Percentiles rank a stretch among this genome's conserved stretches.
Conservation (phyloP, 2,888 invertebrate species). For the Blomia tropicalis region DNA sequence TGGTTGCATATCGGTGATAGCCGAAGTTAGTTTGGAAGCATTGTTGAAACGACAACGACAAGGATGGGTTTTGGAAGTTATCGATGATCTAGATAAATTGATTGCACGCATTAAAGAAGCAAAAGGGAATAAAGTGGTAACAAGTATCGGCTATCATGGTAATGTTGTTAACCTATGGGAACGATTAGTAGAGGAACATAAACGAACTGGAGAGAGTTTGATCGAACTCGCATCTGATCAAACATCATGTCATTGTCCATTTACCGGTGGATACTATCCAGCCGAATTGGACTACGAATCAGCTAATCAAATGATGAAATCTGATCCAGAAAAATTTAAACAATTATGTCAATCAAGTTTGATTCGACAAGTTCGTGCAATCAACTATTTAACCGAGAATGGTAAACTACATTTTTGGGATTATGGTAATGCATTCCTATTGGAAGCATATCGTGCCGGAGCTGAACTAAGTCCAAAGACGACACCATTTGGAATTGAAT, state of each 20-base stretch:
- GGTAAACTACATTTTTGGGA: constrained; percentile 49
- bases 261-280: constrained; percentile 46
- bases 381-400: constrained; percentile 39
- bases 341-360: constrained; percentile 42
- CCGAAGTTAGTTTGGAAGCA: constrained; percentile 42
- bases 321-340: constrained; percentile 40
- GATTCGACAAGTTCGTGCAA: constrained; percentile 43
- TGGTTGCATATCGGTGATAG: constrained; percentile 46
- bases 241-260: constrained; percentile 47
- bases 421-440: constrained; percentile 48
- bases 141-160: constrained; percentile 45
- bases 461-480: constrained; percentile 39
- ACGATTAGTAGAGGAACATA: constrained; percentile 39
- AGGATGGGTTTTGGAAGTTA: constrained; percentile 45
- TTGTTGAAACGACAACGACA: constrained; percentile 43
- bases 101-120: constrained; percentile 36
- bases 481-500: constrained; percentile 37
- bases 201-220: constrained; percentile 41
- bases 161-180: constrained; percentile 46
- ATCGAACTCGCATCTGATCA: constrained; percentile 47
- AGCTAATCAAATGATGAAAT: constrained; percentile 39
- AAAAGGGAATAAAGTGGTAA: constrained; percentile 33
- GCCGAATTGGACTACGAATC: constrained; percentile 41
- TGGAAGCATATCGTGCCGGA: constrained; percentile 45
- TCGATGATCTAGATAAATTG: constrained; percentile 38